A percentile compares a stretch with the other conserved stretches of the same genome.
These are phyloP conservation scores for Pagrus major DNA, from an alignment of 2,113 vertebrate species.

Conservation along the genomic window DNA sequence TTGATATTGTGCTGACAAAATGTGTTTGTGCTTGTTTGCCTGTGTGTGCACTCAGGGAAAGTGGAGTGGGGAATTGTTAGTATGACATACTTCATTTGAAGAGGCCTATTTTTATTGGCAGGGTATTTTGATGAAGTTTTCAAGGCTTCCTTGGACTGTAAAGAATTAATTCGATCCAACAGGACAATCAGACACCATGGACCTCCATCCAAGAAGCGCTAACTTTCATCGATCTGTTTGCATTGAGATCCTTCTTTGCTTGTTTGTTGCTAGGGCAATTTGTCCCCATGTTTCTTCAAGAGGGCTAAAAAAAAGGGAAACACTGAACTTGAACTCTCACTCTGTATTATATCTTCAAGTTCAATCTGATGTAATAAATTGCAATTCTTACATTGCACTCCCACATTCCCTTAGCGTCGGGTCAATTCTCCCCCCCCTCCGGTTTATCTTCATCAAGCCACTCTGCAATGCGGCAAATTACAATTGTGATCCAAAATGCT, in stretches of 20 bases:
- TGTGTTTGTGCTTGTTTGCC: constrained; percentile 60
- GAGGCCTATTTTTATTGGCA: constrained; percentile 58
- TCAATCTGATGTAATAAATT: constrained; percentile 64
- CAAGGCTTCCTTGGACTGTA: constrained; percentile 41
- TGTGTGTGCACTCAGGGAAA: constrained; percentile 43
- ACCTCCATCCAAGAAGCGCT: constrained; percentile 9
- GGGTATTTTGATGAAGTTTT: constrained; percentile 52
- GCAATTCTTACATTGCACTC: constrained; percentile 38
- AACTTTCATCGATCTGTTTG: constrained; percentile 9
- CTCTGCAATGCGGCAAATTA: constrained; percentile 49
- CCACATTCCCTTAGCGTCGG: constrained; percentile 18
- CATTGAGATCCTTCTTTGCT: background rate
- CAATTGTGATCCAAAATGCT: constrained; percentile 32
- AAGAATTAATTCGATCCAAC: constrained; percentile 40
- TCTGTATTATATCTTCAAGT: constrained; percentile 42
- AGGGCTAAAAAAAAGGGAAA: background rate
- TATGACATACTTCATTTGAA: constrained; percentile 63
- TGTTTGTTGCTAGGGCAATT: constrained; percentile 29
- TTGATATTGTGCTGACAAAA: constrained; percentile 76
- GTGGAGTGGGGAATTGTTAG: constrained; percentile 53
- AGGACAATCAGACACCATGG: constrained; percentile 38
- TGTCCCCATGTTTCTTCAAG: constrained; percentile 15
- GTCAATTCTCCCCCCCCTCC: background rate
- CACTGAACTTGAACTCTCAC: constrained; percentile 44
- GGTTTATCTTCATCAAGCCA: constrained; percentile 42